Percentiles rank a stretch among this genome's conserved stretches.
These are phyloP conservation scores for Polydrusus cervinus DNA, from an alignment of 2,888 invertebrate species.

Conservation along the genomic window DNA sequence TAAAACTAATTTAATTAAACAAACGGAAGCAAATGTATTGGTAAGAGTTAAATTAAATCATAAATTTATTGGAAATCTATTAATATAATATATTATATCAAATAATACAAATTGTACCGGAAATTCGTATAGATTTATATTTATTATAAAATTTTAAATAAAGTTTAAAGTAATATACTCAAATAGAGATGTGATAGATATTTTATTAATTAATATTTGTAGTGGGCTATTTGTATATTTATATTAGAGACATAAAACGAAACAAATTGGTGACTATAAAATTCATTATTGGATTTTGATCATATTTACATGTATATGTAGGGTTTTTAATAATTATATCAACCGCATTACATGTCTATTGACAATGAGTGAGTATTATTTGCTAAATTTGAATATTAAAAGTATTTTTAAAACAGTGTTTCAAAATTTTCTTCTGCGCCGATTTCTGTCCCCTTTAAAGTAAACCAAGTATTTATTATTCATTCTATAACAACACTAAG, in stretches of 20 bases:
- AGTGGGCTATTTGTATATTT: background rate
- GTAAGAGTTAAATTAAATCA: background rate
- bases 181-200: background rate
- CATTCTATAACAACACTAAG: no score
- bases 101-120: background rate
- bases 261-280: no score
- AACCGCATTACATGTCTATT: no score
- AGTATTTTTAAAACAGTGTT: no score
- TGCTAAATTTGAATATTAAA: no score
- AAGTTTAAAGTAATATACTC: background rate
- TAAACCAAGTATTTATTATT: no score
- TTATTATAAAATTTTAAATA: slow-evolving; percentile 9
- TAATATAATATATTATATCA: slow-evolving; percentile 3
- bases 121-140: background rate
- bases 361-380: no score
- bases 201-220: background rate
- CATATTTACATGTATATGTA: background rate
- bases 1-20: background rate
- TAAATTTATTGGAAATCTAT: background rate
- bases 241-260: background rate
- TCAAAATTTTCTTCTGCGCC: no score
- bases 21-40: background rate
- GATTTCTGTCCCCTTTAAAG: no score
- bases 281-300: background rate
- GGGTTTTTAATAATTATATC: no score